Evolutionary conservation across 2,797 vertebrate species (phyloP), one percentile per base, ranked within the genome.

Genomic region (Spinus pinus): DNA sequence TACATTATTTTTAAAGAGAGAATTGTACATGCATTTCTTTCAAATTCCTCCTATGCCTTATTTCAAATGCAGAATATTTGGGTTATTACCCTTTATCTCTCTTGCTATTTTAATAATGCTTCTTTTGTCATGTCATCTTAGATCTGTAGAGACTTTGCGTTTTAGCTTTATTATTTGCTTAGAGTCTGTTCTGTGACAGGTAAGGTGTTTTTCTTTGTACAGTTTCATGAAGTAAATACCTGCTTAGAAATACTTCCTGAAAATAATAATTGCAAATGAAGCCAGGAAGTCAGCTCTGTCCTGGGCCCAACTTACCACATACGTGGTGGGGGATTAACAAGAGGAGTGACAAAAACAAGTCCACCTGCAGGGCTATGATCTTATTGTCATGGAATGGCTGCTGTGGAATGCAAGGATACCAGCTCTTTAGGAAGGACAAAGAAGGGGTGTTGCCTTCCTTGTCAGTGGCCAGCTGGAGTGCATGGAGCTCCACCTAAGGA

Each of bases 281-380:
- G 17, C 7, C n/a, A 33, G 5, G 20, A 56, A 57, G 37, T 33
- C 42, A 70, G 12, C 12, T 70, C 54, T 0, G 0, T 64, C 20
- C 5, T 44, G 37, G 27, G 17, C 24, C 14, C 28, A 56, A 7
- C 14, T 33, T 14, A 35, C 35, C 35, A 44, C 3, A 7, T 42
- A 41, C 2, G 16, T 42, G 8, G 0, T n/a, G 16, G 24, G 16
- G 16, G 31, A 42, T 49, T 35, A 50, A n/a, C 9, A 66, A 46
- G 23, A 50, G 20, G 20, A 50, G 20, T 44, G 18, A 15, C 27
- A 49, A 14, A 49, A 25, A 7, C 12, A 20, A 0, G 0, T 35
- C 37, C 6, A 30, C 20, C 16, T 56, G 13, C 27, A 21, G 9
- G n/a, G 11, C 19, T 81, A 1, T 25, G 62, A 21, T 56, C 19